These are phyloP conservation scores for Tichodroma muraria DNA, from an alignment of 2,113 vertebrate genomes.

Conservation along the genomic window DNA sequence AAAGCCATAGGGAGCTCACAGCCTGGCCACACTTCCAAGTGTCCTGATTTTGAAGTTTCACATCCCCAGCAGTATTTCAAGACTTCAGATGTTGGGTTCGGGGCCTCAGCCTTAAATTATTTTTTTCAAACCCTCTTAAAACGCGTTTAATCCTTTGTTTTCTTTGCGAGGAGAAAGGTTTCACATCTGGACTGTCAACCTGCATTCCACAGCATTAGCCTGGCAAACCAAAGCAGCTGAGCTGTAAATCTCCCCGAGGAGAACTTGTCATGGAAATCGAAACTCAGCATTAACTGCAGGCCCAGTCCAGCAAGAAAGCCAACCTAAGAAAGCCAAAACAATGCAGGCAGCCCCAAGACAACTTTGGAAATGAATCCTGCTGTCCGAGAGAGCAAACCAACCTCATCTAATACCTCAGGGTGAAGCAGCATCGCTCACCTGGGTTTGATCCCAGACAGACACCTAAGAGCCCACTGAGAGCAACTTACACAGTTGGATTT, in stretches of 20 bases:
- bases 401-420: background rate
- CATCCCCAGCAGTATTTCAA: background rate
- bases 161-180: constrained; percentile 43
- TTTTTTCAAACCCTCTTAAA: constrained; percentile 43
- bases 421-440: background rate
- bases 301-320: background rate
- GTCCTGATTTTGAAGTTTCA: background rate
- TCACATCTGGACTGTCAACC: constrained; percentile 67
- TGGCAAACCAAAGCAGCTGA: constrained; percentile 67
- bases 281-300: background rate
- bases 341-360: background rate
- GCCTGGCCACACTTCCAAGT: background rate
- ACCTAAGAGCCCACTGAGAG: background rate
- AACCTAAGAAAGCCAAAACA: background rate
- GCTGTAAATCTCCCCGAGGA: constrained; percentile 68
- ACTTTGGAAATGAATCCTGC: background rate
- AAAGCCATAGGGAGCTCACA: background rate
- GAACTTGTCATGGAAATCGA: constrained; percentile 59
- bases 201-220: constrained; percentile 62
- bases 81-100: background rate
- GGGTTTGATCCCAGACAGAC: background rate
- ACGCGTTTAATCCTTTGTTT: constrained; percentile 56
- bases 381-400: background rate
- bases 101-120: constrained; percentile 26
- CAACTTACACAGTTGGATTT: rapidly evolving